These are phyloP conservation scores for Aradus depressus DNA, from an alignment of 2,888 invertebrate species.

Conservation along the genomic window DNA sequence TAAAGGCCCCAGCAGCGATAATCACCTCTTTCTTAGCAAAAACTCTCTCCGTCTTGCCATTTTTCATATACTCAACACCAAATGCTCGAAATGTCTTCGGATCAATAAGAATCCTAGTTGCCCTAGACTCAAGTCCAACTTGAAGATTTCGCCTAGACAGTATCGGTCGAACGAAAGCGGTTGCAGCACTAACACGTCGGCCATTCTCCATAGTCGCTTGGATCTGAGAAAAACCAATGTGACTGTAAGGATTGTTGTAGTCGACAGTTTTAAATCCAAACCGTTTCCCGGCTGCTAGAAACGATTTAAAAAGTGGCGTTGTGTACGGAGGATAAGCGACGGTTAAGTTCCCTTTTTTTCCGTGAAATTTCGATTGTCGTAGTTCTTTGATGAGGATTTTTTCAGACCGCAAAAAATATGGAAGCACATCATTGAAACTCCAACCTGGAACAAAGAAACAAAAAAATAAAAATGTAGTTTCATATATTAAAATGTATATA, in stretches of 20 bases:
- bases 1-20: constrained; percentile 63
- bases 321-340: constrained; percentile 25
- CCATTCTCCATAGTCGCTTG: constrained; percentile 29
- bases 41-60: constrained; percentile 39
- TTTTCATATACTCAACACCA: constrained; percentile 45
- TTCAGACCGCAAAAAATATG: constrained; percentile 31
- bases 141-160: constrained; percentile 46
- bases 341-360: constrained; percentile 22
- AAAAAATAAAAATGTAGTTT: background rate
- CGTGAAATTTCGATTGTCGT: constrained; percentile 28
- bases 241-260: constrained; percentile 27
- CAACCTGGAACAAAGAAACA: constrained; percentile 25
- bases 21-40: constrained; percentile 56
- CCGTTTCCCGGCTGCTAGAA: constrained; percentile 26
- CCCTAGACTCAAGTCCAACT: constrained; percentile 44
- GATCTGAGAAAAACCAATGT: constrained; percentile 30
- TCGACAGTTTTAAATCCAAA: constrained; percentile 28
- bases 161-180: constrained; percentile 47
- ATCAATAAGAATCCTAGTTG: constrained; percentile 46
- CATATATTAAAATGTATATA: too few species aligned
- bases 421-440: constrained; percentile 32
- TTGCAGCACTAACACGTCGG: constrained; percentile 45
- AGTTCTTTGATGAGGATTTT: constrained; percentile 28
- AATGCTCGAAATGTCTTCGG: constrained; percentile 40
- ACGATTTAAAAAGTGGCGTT: constrained; percentile 26